Evolutionary conservation across 2,888 invertebrate species (phyloP).

Genomic region (Hyposoter dolosus): DNA sequence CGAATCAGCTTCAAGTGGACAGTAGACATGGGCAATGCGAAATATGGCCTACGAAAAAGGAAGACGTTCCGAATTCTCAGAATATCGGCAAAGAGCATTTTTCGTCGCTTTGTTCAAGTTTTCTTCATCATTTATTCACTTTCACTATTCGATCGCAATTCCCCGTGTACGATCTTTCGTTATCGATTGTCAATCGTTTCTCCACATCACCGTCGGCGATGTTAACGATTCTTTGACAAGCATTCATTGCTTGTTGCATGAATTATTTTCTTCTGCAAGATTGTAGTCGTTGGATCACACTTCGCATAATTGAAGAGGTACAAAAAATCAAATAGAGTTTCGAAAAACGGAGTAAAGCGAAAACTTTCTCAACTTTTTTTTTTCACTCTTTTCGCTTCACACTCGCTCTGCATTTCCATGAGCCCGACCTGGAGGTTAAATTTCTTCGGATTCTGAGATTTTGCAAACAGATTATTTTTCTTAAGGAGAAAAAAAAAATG

Average conservation of each 20-base stretch:
- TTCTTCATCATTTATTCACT: constrained; percentile 39
- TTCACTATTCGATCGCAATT: constrained; percentile 13
- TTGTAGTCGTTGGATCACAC: neutral
- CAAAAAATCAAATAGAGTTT: too few relatives aligned
- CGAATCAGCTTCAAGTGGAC: constrained; percentile 62
- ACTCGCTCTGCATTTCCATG: too few relatives aligned
- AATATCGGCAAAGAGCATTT: neutral
- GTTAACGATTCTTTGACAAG: neutral
- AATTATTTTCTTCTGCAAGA: neutral
- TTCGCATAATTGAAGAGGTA: neutral
- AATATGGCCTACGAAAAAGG: constrained; percentile 1
- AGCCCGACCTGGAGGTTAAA: too few relatives aligned
- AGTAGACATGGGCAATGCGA: constrained; percentile 42
- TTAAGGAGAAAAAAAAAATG: neutral
- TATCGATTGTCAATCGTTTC: constrained; percentile 10
- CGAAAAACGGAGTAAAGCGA: too few relatives aligned
- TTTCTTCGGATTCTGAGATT: too few relatives aligned
- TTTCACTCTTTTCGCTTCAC: too few relatives aligned
- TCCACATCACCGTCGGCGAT: neutral
- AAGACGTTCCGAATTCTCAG: constrained; percentile 3
- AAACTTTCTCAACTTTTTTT: too few relatives aligned
- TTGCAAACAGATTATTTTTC: too few relatives aligned
- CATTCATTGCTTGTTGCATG: neutral
- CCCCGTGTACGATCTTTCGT: neutral
- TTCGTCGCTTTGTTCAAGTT: neutral